These are phyloP conservation scores for Cerastoderma edule DNA, from an alignment of 2,888 invertebrate genomes.

Conservation along the genomic window DNA sequence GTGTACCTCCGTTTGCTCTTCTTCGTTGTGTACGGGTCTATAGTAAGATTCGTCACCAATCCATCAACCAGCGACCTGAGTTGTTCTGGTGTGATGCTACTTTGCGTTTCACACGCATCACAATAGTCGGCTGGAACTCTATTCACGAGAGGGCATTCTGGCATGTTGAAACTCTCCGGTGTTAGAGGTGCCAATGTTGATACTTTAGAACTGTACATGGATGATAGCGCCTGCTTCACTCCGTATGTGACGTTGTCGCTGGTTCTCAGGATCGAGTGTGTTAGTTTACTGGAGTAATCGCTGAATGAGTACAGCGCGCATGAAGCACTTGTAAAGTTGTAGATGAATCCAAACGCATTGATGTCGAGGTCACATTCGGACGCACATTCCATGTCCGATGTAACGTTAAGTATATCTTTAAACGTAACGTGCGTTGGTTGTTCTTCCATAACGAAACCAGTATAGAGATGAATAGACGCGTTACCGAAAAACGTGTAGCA, in stretches of 20 bases:
- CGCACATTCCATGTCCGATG: not conserved
- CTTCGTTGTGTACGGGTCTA: not conserved
- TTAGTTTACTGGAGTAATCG: not conserved
- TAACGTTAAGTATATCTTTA: not conserved
- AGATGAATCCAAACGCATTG: not conserved
- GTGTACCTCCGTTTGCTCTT: slow-evolving; percentile 13
- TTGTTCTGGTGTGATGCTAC: not conserved
- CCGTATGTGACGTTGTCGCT: not conserved
- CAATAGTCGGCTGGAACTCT: slow-evolving; percentile 7
- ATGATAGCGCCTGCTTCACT: not conserved
- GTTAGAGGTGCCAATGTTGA: not conserved
- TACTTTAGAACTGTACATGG: not conserved
- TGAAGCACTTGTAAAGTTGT: not conserved
- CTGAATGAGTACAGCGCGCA: not conserved
- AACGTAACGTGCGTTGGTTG: not conserved
- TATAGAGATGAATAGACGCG: not conserved
- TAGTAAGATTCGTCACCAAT: slow-evolving; percentile 1
- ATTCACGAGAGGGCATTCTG: not conserved
- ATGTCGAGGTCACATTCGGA: not conserved
- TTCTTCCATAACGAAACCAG: not conserved
- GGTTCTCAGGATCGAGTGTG: not conserved
- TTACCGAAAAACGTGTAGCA: slow-evolving; percentile 6
- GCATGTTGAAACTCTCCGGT: not conserved
- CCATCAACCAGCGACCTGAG: not conserved
- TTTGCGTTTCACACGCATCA: not conserved